Base-by-base conservation (phyloP, 2,888 invertebrate species). In the Bursaphelenchus okinawaensis region DNA sequence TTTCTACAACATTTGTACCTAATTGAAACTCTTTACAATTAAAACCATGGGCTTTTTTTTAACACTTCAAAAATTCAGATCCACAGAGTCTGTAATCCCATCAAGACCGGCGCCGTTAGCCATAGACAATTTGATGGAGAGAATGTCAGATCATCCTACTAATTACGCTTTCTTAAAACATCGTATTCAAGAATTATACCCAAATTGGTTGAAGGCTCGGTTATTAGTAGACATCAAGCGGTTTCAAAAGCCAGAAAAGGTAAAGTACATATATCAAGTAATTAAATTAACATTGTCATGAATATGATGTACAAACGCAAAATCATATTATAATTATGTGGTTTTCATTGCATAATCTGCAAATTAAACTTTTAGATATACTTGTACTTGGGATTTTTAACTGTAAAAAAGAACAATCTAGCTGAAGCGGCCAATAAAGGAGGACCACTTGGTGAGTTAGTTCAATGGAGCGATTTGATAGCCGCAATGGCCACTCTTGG, bases 381-480 rank as follows among this genome's bases (percentile, higher is more conserved):
- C 28, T 75, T 85, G 23, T 84, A 85, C 72, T 72, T 85, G 84
- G 85, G 7, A 75, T 84, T 51, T 74, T 85, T 23, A 83, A 83
- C n/a, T 83, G 83, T 65, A 83, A 84, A 66, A 4, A 24, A 29
- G 29, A 57, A 84, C 76, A 83, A 84, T 60, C 82, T 85, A 74
- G 84, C 83, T n/a, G 83, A 84, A 62, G 82, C 79, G 69, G 84
- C 84, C 61, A 75, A 79, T 31, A 83, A 82, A 72, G 85, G 85
- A 52, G 85, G 85, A 23, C 85, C 85, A 0, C 75, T 85, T 23
- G 85, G 85, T 1, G 85, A 85, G 70, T 75, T 85, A 20, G 84
- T 85, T 0, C 85, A 85, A 70, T 85, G 85, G 85, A 83, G 84
- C 68, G 85, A 85, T 74, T 79, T 85, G 22, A 83, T 85, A 16